Evolutionary conservation across 30 jellyfish, hydroid and myxozoan genomes (phyloP), one percentile per base, ranked within the genome.

Genomic region (Chrysaora quinquecirrha): DNA sequence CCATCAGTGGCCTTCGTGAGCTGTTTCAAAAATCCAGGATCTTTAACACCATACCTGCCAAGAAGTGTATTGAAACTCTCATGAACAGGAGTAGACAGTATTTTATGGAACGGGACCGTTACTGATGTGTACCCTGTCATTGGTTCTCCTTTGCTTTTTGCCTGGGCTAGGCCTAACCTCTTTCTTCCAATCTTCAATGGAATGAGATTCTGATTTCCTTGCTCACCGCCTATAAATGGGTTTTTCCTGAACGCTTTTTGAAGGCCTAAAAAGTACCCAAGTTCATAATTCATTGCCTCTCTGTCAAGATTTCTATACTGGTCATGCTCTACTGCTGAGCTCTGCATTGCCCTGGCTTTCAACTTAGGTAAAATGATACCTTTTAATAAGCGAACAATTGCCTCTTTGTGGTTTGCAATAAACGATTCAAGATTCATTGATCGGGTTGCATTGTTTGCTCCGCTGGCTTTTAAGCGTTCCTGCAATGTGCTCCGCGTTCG

Each of bases 231-330:
- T 34, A 82, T 46, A 62, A 63, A 60, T 27, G 73, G 79, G 21
- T 82, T 82, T 30, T 82, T 82, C 73, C 69, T 82, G 34, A 64
- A 82, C 43, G 92, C 92, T 47, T 82, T 82, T 54, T 82, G 92
- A 31, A 82, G 29, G 22, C 92, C 92, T 7, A 82, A 47, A 33
- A 82, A 82, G 67, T 82, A 82, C 18, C 92, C 92, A 22, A 82
- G 85, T 43, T 82, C 92, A 62, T 82, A 82, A 62, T 82, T 82
- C 92, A 82, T 82, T 16, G 92, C 92, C 48, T 82, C 92, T 70
- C 69, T 82, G 64, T 82, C 92, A 12, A 82, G 78, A 38, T 82
- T 82, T 1, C 82, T 73, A 48, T 69, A 32, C 3, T 67, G 78
- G 46, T 82, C 92, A 7, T 71, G 35, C 30, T 49, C 84, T 19